Evolutionary conservation across 2,113 vertebrate species (phyloP), one percentile per base, ranked within the genome.

Genomic region (Lanius collurio): DNA sequence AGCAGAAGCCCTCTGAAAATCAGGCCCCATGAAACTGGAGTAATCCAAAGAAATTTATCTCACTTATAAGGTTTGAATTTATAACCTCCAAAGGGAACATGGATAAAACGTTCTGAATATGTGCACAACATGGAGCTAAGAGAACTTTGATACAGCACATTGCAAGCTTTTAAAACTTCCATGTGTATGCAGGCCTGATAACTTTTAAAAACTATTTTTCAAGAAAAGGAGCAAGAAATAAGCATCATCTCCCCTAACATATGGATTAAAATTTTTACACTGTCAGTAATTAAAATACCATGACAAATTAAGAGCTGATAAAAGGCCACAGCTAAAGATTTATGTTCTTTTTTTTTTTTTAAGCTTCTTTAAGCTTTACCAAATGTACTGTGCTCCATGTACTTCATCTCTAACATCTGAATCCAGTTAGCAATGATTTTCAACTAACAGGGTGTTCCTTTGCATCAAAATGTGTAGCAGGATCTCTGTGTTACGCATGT

Each of bases 281-380:
- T 96, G 96, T 92, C 96, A 95, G 81, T 97, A 95, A 98, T 98
- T 98, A 97, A 98, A 97, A 97, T 97, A 97, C 95, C 95, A 90
- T 98, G 97, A 97, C 96, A 97, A 98, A 98, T 98, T 97, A 97
- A 96, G 95, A 94, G 73, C 95, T 97, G 98, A 98, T 98, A 98
- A 98, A 98, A 98, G 97, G 90, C 97, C 95, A 95, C 84, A 93
- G 93, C 81, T 86, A 76, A 97, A 97, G 97, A 98, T 98, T 98
- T 97, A 98, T 94, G 93, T 77, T 97, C 37, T 73, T 90, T 95
- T 96, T 90, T 91, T 91, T 87, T 67, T 80, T 49, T 35, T 31
- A 95, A 96, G 89, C 89, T 74, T 94, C 96, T 97, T 98, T 97
- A 98, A 98, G 97, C 96, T 97, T 95, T 97, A 96, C 97, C 98